A percentile compares a stretch with the other conserved stretches of the same genome.
Evolutionary conservation across 2,113 vertebrate genomes (phyloP).

Genomic region (Blennius ocellaris): DNA sequence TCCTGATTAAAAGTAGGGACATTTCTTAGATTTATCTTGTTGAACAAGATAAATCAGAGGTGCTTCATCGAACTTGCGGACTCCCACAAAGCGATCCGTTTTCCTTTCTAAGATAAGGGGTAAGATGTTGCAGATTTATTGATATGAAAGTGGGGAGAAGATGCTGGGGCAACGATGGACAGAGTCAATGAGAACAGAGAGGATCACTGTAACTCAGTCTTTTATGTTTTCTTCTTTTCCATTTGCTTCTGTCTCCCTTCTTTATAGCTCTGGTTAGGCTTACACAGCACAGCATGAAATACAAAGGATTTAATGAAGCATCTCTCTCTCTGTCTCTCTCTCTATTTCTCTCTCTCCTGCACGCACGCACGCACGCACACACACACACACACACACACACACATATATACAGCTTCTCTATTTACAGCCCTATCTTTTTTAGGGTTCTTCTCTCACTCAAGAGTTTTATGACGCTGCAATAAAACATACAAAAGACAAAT

Average conservation of each 20-base stretch:
- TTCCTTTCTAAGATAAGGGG: slow-evolving; percentile 27
- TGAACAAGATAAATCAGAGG: too few relatives aligned
- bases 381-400: slow-evolving; percentile 28
- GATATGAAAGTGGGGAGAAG: slow-evolving; percentile 30
- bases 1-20: too few relatives aligned
- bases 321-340: slow-evolving; percentile 29
- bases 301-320: slow-evolving; percentile 83
- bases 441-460: slow-evolving; percentile 64
- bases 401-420: slow-evolving; percentile 39
- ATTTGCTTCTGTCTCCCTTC: slow-evolving; percentile 46
- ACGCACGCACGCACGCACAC: slow-evolving; percentile 8
- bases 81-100: background rate
- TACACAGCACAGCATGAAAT: slow-evolving; percentile 58
- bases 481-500: slow-evolving; percentile 84
- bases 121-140: slow-evolving; percentile 61
- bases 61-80: too few relatives aligned
- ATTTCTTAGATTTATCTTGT: too few relatives aligned
- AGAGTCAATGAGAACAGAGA: slow-evolving; percentile 57
- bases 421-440: slow-evolving; percentile 75
- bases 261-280: slow-evolving; percentile 60
- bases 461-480: slow-evolving; percentile 76
- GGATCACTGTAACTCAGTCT: slow-evolving; percentile 56
- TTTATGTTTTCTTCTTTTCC: slow-evolving; percentile 60
- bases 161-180: slow-evolving; percentile 10
- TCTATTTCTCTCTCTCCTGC: background rate